Percentiles rank a stretch among this genome's conserved stretches.
phyloP scores from a whole-genome alignment of 2,797 vertebrate genomes.

The Chrysocyon brachyurus region DNA sequence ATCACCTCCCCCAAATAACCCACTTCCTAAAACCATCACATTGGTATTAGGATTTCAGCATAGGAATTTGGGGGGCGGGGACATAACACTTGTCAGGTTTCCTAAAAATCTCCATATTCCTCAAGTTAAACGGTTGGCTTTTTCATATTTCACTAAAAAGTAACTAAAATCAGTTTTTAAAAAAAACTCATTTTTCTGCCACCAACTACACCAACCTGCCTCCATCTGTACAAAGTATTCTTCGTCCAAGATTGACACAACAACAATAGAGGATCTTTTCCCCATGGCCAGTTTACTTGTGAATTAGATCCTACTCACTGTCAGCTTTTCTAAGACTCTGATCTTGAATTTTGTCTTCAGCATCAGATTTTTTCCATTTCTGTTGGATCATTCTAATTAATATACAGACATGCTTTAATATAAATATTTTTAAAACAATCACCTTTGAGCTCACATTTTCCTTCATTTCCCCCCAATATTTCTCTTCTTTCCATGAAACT shows the following conservation, averaged over 20 bases:
- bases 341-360: not conserved
- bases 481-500: not conserved
- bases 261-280: not conserved
- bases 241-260: not conserved
- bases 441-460: not conserved
- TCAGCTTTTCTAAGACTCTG: not conserved
- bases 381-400: not conserved
- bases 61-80: not conserved
- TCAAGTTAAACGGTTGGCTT: not conserved
- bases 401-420: not conserved
- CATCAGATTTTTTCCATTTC: not conserved
- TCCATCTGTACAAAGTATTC: not conserved
- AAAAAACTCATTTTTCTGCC: not conserved
- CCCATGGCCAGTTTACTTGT: not conserved
- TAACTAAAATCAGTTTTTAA: not conserved
- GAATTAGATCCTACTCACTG: not conserved
- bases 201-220: not conserved
- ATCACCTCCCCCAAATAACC: not conserved
- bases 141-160: not conserved
- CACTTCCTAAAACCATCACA: not conserved
- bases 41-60: not conserved
- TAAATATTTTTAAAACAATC: not conserved
- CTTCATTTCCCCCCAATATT: not conserved
- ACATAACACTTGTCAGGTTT: not conserved
- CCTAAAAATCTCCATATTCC: not conserved